Evolutionary conservation across 2,888 invertebrate species (phyloP).

Genomic region (Lasioglossum figueresi): DNA sequence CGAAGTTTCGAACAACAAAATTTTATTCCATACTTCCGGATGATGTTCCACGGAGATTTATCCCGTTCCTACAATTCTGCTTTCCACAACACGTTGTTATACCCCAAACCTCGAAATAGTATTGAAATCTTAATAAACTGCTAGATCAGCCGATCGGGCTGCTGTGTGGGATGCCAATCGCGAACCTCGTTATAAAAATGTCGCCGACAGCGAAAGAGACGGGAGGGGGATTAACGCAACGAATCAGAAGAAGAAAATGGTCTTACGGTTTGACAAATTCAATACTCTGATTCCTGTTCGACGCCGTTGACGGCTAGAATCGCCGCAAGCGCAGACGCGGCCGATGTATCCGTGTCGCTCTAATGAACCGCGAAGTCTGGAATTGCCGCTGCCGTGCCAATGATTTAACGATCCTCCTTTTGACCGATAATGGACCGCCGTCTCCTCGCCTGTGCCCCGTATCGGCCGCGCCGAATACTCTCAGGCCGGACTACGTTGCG

Average conservation of each 20-base stretch:
- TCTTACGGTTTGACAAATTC: constrained; percentile 17
- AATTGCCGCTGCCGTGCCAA: constrained; percentile 64
- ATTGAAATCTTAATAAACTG: too few species aligned
- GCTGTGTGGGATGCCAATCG: neutral
- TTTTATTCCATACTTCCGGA: neutral
- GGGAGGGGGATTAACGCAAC: neutral
- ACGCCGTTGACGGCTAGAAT: constrained; percentile 8
- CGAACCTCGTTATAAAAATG: neutral
- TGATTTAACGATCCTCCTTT: constrained; percentile 71
- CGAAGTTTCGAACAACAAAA: neutral
- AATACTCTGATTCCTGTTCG: constrained; percentile 46
- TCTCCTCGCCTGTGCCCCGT: constrained; percentile 22
- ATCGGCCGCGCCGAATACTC: neutral
- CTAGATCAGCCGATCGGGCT: too few species aligned
- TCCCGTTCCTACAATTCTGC: neutral
- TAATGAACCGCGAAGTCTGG: constrained; percentile 68
- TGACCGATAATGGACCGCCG: constrained; percentile 64
- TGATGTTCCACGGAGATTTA: neutral
- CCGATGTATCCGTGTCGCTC: constrained; percentile 47
- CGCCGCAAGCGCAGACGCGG: neutral
- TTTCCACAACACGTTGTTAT: neutral
- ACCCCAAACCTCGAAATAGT: too few species aligned
- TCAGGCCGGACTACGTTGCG: constrained; percentile 33
- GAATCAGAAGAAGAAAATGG: constrained; percentile 23
- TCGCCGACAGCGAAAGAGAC: neutral